phyloP scores from a whole-genome alignment of 2,113 vertebrate genomes.

The Cinclus cinclus region DNA sequence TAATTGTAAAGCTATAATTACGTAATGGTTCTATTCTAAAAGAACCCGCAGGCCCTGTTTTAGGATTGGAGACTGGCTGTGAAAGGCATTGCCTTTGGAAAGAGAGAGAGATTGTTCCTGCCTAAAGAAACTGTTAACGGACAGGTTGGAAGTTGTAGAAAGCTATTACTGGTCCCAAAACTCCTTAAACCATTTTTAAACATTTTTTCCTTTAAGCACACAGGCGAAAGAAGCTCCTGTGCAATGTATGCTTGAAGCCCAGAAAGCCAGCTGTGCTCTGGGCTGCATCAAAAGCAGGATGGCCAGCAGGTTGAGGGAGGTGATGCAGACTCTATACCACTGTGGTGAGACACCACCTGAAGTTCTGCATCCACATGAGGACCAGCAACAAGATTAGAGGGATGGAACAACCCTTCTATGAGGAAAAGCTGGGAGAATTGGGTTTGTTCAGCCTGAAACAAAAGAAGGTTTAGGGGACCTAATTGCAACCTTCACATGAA shows the following conservation, averaged over 20 bases:
- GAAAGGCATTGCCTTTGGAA: neutral
- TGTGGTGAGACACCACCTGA: neutral
- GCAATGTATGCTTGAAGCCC: neutral
- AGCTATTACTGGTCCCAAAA: neutral
- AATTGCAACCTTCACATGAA: neutral
- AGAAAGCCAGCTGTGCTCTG: neutral
- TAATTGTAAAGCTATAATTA: neutral
- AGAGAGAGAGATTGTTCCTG: neutral
- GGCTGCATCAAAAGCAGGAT: neutral
- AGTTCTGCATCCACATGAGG: neutral
- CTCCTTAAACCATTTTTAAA: neutral
- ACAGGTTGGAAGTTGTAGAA: neutral
- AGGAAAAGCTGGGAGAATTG: neutral
- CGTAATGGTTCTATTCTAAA: neutral
- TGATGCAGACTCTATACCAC: neutral
- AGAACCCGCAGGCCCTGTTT: neutral
- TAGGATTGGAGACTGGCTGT: neutral
- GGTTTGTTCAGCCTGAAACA: neutral
- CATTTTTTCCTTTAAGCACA: neutral
- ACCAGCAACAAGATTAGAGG: neutral
- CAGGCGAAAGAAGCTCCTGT: neutral
- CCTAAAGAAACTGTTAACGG: neutral
- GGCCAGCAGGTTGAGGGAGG: neutral
- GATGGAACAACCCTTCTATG: fast-evolving
- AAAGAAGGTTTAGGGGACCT: neutral